phyloP scores from a whole-genome alignment of 2,113 vertebrate species.

The Ctenodactylus gundi region DNA sequence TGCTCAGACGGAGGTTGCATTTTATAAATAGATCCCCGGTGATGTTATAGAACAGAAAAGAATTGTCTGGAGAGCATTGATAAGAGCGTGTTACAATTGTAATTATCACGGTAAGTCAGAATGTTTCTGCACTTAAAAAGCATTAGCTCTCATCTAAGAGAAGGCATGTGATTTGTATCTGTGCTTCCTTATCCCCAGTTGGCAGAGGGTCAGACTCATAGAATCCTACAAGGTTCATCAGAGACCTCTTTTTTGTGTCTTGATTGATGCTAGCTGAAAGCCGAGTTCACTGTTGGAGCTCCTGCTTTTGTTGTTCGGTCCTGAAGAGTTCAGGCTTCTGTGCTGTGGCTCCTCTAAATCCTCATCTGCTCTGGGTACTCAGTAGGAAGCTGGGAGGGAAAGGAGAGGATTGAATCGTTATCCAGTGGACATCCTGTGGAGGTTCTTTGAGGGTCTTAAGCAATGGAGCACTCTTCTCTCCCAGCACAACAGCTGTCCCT shows the following conservation, averaged over 20 bases:
- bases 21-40: slow-evolving; percentile 38
- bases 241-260: slow-evolving; percentile 8
- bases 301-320: not conserved
- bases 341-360: not conserved
- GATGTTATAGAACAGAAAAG: slow-evolving; percentile 61
- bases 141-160: slow-evolving; percentile 31
- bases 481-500: not conserved
- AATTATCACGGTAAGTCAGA: slow-evolving; percentile 26
- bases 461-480: not conserved
- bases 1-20: not conserved
- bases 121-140: not conserved
- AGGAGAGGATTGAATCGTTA: not conserved
- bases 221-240: not conserved
- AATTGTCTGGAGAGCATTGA: slow-evolving; percentile 31
- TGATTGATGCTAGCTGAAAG: not conserved
- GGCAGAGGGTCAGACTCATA: not conserved
- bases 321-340: slow-evolving; percentile 1
- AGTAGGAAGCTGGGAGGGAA: not conserved
- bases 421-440: not conserved
- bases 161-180: slow-evolving; percentile 21
- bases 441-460: not conserved
- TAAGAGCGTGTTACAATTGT: slow-evolving; percentile 31
- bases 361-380: slow-evolving; percentile 12
- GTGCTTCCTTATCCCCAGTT: slow-evolving; percentile 1
- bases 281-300: not conserved